Conservation (phyloP, 1,140 invertebrate species). For the Platorchestia sp. region DNA sequence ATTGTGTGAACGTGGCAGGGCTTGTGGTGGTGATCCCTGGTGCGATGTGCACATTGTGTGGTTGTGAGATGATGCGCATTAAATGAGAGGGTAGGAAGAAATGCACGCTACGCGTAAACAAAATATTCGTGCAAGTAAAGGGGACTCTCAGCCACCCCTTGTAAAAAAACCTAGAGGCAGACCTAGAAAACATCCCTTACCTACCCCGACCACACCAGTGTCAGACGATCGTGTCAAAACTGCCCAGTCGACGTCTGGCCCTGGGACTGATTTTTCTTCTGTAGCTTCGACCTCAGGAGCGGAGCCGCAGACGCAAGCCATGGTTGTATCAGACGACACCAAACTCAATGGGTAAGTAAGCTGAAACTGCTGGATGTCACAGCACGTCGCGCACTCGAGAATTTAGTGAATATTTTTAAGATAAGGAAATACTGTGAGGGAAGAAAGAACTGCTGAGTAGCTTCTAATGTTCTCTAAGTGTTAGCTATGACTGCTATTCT, state of each 20-base stretch:
- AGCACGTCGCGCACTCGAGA: background rate
- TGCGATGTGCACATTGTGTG: background rate
- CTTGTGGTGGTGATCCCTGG: background rate
- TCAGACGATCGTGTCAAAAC: background rate
- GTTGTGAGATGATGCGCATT: background rate
- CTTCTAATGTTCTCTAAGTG: no score
- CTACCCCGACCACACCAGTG: background rate
- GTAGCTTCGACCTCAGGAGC: background rate
- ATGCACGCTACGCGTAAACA: background rate
- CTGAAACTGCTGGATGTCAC: background rate
- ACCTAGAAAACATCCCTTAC: background rate
- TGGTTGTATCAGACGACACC: background rate
- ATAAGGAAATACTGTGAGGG: background rate
- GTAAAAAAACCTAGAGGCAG: background rate
- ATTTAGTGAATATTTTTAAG: background rate
- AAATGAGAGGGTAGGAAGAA: background rate
- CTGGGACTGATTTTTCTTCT: background rate
- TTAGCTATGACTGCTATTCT: no score
- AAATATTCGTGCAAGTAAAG: background rate
- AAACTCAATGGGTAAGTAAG: background rate
- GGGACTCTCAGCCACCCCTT: background rate
- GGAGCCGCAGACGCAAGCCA: background rate
- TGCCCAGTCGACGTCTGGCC: background rate
- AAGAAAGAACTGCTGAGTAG: no score
- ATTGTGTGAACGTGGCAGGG: background rate